Percentiles rank a stretch among this genome's conserved stretches.
Conservation (phyloP, 2,113 vertebrate species). For the Pica pica region DNA sequence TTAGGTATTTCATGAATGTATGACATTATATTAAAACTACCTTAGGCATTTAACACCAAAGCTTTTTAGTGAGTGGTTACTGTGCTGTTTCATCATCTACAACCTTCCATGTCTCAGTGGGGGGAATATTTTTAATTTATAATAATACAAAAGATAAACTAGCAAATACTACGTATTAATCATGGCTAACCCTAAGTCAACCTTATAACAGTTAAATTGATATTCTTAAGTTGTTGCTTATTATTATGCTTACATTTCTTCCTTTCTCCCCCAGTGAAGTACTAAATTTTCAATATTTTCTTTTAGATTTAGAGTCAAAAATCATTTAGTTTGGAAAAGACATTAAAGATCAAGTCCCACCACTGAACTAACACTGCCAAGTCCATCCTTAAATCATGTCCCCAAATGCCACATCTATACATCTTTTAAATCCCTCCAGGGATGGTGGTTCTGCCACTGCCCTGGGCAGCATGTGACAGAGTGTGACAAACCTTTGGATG, state of each 20-base stretch:
- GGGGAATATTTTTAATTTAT: not conserved
- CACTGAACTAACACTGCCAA: not conserved
- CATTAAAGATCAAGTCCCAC: not conserved
- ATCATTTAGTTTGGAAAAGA: not conserved
- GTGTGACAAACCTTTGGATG: not conserved
- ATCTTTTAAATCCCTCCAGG: not conserved
- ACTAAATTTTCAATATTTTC: not conserved
- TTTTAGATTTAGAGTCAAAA: not conserved
- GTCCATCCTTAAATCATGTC: not conserved
- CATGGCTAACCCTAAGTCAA: conserved; percentile 11
- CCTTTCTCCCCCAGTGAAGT: not conserved
- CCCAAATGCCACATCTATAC: not conserved
- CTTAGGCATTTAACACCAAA: not conserved
- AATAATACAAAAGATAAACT: not conserved
- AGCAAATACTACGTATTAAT: conserved; percentile 17
- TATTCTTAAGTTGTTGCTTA: not conserved
- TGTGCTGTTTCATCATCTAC: not conserved
- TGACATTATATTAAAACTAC: not conserved
- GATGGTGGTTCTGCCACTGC: not conserved
- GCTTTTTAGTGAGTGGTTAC: not conserved
- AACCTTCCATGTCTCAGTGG: not conserved
- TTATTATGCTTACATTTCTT: not conserved
- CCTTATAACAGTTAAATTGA: not conserved
- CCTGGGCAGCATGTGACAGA: not conserved
- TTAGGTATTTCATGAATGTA: not conserved